These are phyloP conservation scores for Enteromius afrohamiltoni DNA, from an alignment of 2,797 vertebrate genomes.

Conservation along the genomic window DNA sequence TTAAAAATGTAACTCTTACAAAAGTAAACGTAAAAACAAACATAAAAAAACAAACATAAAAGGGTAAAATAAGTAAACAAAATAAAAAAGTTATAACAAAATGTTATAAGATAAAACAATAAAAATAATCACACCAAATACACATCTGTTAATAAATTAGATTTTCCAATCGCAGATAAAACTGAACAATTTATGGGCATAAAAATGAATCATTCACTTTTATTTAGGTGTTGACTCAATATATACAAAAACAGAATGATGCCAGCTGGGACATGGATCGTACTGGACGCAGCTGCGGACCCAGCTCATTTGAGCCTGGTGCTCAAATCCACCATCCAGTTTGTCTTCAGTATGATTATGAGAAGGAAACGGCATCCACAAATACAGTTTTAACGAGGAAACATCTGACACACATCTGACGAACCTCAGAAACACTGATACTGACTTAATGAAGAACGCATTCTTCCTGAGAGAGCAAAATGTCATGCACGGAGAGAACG, in stretches of 20 bases:
- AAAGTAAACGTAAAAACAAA: neutral
- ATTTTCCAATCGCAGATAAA: neutral
- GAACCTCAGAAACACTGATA: slow-evolving; percentile 79
- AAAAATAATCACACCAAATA: neutral
- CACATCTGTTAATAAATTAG: neutral
- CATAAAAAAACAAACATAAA: neutral
- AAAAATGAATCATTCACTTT: neutral
- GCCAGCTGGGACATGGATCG: neutral
- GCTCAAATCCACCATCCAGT: slow-evolving; percentile 6
- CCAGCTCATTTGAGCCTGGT: neutral
- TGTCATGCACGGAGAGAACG: slow-evolving; percentile 76
- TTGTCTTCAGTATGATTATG: neutral
- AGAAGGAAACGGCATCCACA: slow-evolving; percentile 27
- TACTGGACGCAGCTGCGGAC: neutral
- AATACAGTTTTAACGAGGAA: slow-evolving; percentile 48
- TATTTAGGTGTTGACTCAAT: neutral
- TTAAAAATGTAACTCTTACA: neutral
- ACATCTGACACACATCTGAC: slow-evolving; percentile 75
- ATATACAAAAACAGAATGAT: neutral
- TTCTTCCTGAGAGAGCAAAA: slow-evolving; percentile 75
- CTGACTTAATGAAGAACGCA: slow-evolving; percentile 83
- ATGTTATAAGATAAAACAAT: neutral
- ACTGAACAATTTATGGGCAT: neutral
- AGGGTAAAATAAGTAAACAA: neutral
- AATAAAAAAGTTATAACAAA: neutral